Evolutionary conservation across 1,140 invertebrate genomes (phyloP).

Genomic region (Hydropsyche tenuis): DNA sequence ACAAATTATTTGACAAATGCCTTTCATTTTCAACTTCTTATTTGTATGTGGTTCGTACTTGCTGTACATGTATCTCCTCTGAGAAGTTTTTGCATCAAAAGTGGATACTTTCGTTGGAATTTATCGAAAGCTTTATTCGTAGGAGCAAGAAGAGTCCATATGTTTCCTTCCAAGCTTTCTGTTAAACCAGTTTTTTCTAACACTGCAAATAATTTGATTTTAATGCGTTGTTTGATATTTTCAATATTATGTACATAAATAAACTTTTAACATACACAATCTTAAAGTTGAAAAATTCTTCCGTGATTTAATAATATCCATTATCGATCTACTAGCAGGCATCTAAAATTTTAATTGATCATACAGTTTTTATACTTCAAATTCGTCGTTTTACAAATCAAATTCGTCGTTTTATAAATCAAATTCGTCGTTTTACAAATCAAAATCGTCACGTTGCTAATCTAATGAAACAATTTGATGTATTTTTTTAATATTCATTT

Average conservation of each 20-base stretch:
- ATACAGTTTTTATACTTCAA: too few species aligned
- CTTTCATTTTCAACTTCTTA: background rate
- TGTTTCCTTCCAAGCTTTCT: slow-evolving; percentile 8
- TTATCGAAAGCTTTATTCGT: slow-evolving; percentile 44
- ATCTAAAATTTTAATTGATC: slow-evolving; percentile 10
- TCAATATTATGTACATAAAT: background rate
- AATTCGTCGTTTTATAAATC: too few species aligned
- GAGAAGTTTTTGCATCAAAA: slow-evolving; percentile 21
- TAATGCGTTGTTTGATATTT: background rate
- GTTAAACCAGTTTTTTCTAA: slow-evolving; percentile 34
- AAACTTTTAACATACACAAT: slow-evolving; percentile 18
- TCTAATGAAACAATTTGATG: slow-evolving; percentile 1
- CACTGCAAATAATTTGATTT: slow-evolving; percentile 24
- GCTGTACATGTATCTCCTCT: slow-evolving; percentile 20
- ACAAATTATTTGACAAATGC: background rate
- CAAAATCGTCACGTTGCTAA: too few species aligned
- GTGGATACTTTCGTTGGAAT: slow-evolving; percentile 2
- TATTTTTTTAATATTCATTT: too few species aligned
- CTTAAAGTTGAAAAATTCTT: slow-evolving; percentile 29
- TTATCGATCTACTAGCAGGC: slow-evolving; percentile 28
- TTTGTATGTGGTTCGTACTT: background rate
- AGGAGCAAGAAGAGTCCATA: slow-evolving; percentile 45
- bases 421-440: too few species aligned
- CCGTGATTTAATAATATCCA: slow-evolving; percentile 17
- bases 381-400: too few species aligned